Percentiles rank a stretch among this genome's conserved stretches.
phyloP scores from a whole-genome alignment of 2,888 invertebrate genomes.

The Mesoligia furuncula region DNA sequence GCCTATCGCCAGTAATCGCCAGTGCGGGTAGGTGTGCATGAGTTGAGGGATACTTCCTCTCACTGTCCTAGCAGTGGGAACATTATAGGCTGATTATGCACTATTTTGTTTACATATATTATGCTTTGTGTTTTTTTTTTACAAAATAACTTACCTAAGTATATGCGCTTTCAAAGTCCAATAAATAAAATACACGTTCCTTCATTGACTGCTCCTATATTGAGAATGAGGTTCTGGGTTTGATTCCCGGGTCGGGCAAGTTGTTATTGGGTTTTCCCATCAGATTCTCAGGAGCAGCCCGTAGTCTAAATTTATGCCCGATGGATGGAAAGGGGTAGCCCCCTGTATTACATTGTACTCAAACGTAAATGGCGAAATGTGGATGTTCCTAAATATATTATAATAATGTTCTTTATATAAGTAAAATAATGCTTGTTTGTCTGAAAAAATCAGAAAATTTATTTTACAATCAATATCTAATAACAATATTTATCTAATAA shows the following conservation, averaged over 20 bases:
- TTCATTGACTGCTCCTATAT: neutral
- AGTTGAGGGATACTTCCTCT: too few species aligned
- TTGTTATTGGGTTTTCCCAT: neutral
- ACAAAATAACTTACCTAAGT: neutral
- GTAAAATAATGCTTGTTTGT: too few species aligned
- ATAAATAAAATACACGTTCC: neutral
- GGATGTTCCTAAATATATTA: too few species aligned
- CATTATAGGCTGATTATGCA: neutral
- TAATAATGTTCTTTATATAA: too few species aligned
- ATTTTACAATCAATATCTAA: too few species aligned
- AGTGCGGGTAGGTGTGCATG: too few species aligned
- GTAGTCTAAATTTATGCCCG: neutral
- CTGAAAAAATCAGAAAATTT: too few species aligned
- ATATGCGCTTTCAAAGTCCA: neutral
- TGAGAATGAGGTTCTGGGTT: neutral
- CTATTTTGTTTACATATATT: too few species aligned
- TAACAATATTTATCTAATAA: too few species aligned
- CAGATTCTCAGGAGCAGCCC: neutral
- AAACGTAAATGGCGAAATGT: too few species aligned
- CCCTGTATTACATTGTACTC: neutral
- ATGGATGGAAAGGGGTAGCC: neutral
- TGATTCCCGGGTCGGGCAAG: neutral
- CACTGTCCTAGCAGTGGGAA: neutral
- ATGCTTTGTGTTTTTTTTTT: neutral
- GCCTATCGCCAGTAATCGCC: too few species aligned